Conservation (phyloP, 2,888 invertebrate genomes). For the Seladonia tumulorum region DNA sequence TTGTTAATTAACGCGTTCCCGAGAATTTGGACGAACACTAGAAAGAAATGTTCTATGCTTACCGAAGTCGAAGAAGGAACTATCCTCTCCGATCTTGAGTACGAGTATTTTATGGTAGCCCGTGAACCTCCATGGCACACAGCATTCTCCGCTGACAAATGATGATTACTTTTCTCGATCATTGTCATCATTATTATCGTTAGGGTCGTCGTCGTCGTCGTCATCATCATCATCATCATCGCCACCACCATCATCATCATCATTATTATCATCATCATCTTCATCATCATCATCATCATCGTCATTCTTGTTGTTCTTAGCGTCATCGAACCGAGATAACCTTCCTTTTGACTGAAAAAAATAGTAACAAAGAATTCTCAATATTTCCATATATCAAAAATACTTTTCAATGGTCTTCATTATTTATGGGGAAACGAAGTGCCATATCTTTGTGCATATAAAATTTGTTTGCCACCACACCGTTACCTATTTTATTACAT, state of each 20-base stretch:
- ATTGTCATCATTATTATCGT: conserved; percentile 75
- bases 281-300: conserved; percentile 70
- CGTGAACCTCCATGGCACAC: conserved; percentile 75
- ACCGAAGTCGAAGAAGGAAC: conserved; percentile 46
- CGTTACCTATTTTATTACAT: neutral
- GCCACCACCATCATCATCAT: conserved; percentile 75
- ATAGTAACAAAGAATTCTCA: neutral
- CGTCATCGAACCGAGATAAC: conserved; percentile 17
- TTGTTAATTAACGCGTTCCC: neutral
- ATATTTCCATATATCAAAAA: neutral
- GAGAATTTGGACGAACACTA: neutral
- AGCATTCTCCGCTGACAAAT: conserved; percentile 80
- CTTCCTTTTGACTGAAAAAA: neutral
- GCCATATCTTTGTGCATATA: neutral
- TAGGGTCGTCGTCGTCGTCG: conserved; percentile 74
- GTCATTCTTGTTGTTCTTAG: conserved; percentile 7
- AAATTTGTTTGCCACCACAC: neutral
- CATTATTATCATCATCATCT: conserved; percentile 69
- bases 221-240: conserved; percentile 71
- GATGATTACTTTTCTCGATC: conserved; percentile 80
- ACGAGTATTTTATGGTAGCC: conserved; percentile 61
- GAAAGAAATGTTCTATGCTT: conserved; percentile 36
- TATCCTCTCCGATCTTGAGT: conserved; percentile 42
- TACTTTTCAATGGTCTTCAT: neutral
- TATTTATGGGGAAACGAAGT: neutral